A percentile compares a stretch with the other conserved stretches of the same genome.
Conservation (phyloP, 2,888 invertebrate genomes). For the Syrphus vitripennis region DNA sequence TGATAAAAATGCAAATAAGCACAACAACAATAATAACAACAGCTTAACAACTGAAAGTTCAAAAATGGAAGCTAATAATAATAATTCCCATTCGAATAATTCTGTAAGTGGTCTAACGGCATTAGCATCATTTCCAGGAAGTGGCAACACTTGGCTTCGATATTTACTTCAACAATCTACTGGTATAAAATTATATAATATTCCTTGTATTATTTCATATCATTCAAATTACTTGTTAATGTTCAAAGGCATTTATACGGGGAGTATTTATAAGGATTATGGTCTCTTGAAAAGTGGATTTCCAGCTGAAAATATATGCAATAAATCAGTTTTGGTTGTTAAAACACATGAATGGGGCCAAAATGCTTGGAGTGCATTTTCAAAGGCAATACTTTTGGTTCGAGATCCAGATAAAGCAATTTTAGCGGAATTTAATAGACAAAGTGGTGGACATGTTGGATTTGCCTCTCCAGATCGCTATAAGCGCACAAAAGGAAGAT, state of each 20-base stretch:
- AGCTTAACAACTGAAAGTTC: slow-evolving; percentile 26
- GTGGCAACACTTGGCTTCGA: slow-evolving; percentile 92
- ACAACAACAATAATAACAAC: background rate
- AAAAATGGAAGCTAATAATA: slow-evolving; percentile 27
- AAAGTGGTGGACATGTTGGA: slow-evolving; percentile 90
- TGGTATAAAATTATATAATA: slow-evolving; percentile 83
- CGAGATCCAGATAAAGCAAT: slow-evolving; percentile 87
- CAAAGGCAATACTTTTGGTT: slow-evolving; percentile 87
- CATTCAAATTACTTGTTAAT: too few species aligned
- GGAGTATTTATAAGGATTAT: slow-evolving; percentile 91
- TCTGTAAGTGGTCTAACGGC: slow-evolving; percentile 81
- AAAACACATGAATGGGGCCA: slow-evolving; percentile 90
- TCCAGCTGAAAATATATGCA: slow-evolving; percentile 89
- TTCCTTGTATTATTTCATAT: too few species aligned
- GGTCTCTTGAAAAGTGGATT: slow-evolving; percentile 90
- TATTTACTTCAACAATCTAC: slow-evolving; percentile 90
- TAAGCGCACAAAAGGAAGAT: slow-evolving; percentile 84
- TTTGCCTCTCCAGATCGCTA: slow-evolving; percentile 88
- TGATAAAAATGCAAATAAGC: slow-evolving; percentile 38
- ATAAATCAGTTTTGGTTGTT: slow-evolving; percentile 89
- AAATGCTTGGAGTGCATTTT: slow-evolving; percentile 83
- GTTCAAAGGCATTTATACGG: slow-evolving; percentile 89
- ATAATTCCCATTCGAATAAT: slow-evolving; percentile 32
- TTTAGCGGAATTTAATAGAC: slow-evolving; percentile 89
- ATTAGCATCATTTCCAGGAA: slow-evolving; percentile 91